A percentile compares a stretch with the other conserved stretches of the same genome.
Conservation (phyloP, 2,113 vertebrate species). For the Bos indicus region DNA sequence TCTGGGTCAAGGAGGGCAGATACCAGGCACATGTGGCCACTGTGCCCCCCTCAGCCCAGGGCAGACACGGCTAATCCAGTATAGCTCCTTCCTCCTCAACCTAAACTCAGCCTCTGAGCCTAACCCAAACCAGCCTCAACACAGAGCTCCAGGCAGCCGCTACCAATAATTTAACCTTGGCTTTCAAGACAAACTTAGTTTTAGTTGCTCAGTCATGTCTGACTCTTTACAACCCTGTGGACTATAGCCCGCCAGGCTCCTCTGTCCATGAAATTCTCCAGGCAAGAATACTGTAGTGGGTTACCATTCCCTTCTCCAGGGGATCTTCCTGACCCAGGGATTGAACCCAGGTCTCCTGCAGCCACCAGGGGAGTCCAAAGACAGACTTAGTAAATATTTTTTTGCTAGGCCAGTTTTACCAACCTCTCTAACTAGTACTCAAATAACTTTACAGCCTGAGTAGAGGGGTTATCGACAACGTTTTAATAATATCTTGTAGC, state of each 20-base stretch:
- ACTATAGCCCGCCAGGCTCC: neutral
- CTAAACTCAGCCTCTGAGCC: neutral
- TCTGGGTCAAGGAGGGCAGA: neutral
- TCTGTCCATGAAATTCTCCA: neutral
- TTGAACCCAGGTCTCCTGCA: neutral
- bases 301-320: neutral
- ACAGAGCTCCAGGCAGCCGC: neutral
- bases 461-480: neutral
- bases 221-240: neutral
- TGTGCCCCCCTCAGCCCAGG: neutral
- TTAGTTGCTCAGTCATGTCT: neutral
- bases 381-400: neutral
- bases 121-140: neutral
- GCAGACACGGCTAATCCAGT: neutral
- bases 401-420: neutral
- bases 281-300: neutral
- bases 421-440: neutral
- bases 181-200: neutral
- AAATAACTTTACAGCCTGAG: neutral
- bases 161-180: neutral
- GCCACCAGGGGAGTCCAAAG: neutral
- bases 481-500: neutral
- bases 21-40: accelerated
- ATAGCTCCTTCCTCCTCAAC: neutral
- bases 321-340: neutral